These are phyloP conservation scores for Sapayoa aenigma DNA, from an alignment of 2,113 vertebrate genomes.

Conservation along the genomic window DNA sequence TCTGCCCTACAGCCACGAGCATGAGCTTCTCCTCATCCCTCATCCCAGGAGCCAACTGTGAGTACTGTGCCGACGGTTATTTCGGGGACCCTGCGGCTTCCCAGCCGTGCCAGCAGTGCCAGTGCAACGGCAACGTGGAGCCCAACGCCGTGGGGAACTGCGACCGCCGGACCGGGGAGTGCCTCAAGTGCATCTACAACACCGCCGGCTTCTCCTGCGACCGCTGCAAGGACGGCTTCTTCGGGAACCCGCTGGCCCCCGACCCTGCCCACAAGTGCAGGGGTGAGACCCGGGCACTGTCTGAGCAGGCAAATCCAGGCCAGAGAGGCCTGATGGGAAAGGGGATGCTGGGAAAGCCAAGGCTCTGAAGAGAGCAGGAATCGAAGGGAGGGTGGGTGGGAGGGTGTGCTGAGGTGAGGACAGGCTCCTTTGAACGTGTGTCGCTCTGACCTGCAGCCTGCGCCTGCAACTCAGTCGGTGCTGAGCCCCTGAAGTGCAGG, in stretches of 20 bases:
- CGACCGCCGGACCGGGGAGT: slow-evolving; percentile 82
- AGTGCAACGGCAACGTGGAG: slow-evolving; percentile 80
- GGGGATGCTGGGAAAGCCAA: not conserved
- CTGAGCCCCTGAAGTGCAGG: slow-evolving; percentile 74
- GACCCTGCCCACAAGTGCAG: slow-evolving; percentile 76
- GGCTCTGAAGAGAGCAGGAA: not conserved
- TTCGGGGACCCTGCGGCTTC: slow-evolving; percentile 78
- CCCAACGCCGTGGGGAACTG: slow-evolving; percentile 85
- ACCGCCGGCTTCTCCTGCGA: slow-evolving; percentile 86
- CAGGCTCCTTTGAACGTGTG: not conserved
- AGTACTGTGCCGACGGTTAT: slow-evolving; percentile 85
- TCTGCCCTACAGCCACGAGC: fast-evolving
- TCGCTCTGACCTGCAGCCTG: slow-evolving; percentile 72
- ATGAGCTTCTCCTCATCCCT: not conserved
- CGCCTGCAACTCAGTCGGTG: slow-evolving; percentile 73
- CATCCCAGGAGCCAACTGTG: slow-evolving; percentile 80
- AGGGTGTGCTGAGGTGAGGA: not conserved
- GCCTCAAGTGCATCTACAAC: slow-evolving; percentile 90
- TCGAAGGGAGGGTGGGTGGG: not conserved
- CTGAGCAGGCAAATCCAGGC: not conserved
- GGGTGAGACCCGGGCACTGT: slow-evolving; percentile 38
- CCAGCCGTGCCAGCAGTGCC: slow-evolving; percentile 78
- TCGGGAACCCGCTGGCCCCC: slow-evolving; percentile 80
- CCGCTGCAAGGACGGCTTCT: slow-evolving; percentile 88
- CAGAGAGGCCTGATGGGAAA: not conserved